Base-by-base conservation (phyloP, 2,113 vertebrate species). In the Dermatemys mawii region DNA sequence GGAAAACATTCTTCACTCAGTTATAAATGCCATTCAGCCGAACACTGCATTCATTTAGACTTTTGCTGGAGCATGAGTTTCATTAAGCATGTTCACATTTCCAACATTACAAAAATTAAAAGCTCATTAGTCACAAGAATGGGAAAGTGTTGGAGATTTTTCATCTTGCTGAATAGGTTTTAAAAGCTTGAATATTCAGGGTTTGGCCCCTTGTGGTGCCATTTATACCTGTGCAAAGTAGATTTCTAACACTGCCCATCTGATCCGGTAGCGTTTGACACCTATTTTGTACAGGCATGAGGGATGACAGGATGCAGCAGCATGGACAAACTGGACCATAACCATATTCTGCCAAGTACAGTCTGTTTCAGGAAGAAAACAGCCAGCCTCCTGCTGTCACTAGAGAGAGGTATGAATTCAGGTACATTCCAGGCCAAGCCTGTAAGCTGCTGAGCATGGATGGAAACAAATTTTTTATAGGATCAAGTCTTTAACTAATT, bases 1-100 rank as follows among this genome's bases (percentile, higher is more conserved):
- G 97, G 97, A 96, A 93, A 90, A 91, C 90, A 93, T 94, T n/a
- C 89, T 95, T 90, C 26, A 5, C 87, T 9, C 41, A 92, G 91
- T 57, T 88, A 80, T 92, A 90, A 82, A 78, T 38, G 86, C 92
- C 95, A 75, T 91, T 94, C 94, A 96, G 94, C 88, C 2, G 14
- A 97, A 97, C 94, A 97, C 92, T 95, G 89, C 26, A 27, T 32
- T 95, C 94, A 95, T 97, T 97, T 96, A 96, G 96, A 7, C 90
- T 88, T 87, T 35, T 88, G 92, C 94, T 94, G 96, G 54, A 94
- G 97, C 93, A 85, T 91, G 96, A 21, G 54, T 80, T 92, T 79
- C 90, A 92, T 96, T 94, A 94, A 95, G 94, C 88, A 76, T 83
- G 84, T 92, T 87, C 86, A 87, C 84, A 46, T 95, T 93, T 94